phyloP scores from a whole-genome alignment of 2,797 vertebrate species.

The Miichthys miiuy region DNA sequence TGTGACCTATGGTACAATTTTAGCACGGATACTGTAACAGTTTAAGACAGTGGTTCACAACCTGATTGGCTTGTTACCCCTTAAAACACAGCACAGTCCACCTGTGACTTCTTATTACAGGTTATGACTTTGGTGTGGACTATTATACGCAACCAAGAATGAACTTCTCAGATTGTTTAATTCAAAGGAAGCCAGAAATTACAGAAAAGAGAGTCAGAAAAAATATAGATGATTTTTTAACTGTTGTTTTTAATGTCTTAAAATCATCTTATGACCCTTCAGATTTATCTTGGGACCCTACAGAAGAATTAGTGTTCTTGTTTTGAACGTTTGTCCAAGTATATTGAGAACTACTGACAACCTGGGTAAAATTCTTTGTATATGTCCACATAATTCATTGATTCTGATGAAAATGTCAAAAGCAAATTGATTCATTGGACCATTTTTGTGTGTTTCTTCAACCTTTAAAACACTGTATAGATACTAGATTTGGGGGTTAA shows the following conservation, averaged over 20 bases:
- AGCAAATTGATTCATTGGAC: background rate
- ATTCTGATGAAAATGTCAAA: conserved; percentile 3
- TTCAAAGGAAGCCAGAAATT: background rate
- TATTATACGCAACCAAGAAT: background rate
- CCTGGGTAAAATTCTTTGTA: background rate
- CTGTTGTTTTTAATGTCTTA: background rate
- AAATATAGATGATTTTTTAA: background rate
- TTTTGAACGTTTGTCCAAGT: background rate
- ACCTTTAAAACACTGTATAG: background rate
- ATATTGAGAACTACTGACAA: background rate
- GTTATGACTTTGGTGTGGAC: background rate
- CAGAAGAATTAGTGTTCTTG: background rate
- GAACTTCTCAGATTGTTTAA: background rate
- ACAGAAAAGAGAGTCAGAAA: background rate
- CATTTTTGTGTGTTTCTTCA: background rate
- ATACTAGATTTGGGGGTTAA: no score
- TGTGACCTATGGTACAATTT: conserved; percentile 5
- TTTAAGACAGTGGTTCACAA: background rate
- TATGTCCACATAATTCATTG: background rate
- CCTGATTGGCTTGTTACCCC: background rate
- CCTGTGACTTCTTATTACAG: conserved; percentile 1
- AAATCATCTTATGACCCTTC: background rate
- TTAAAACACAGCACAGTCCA: conserved; percentile 7
- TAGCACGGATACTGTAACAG: background rate
- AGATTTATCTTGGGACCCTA: background rate